phyloP scores from a whole-genome alignment of 2,113 vertebrate genomes.

The Ammospiza nelsoni region DNA sequence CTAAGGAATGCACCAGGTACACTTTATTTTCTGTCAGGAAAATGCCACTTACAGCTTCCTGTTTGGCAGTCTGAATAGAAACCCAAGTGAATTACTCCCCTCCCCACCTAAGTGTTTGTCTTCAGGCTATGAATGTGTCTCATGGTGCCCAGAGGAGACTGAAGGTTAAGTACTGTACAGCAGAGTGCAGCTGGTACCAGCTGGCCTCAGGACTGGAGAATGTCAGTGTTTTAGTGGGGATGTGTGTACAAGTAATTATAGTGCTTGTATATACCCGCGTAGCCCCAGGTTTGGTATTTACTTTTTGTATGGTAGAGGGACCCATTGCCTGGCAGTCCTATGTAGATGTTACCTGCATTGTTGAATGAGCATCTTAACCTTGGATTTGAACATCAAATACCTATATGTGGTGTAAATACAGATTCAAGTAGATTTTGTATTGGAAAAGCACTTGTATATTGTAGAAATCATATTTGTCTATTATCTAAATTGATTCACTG shows the following conservation, averaged over 20 bases:
- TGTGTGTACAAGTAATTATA: not conserved
- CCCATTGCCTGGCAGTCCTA: not conserved
- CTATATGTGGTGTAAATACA: not conserved
- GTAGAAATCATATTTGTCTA: not conserved
- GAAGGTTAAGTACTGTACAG: not conserved
- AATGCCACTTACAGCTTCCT: not conserved
- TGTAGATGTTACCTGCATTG: not conserved
- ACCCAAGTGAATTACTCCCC: not conserved
- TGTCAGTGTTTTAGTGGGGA: rapidly evolving
- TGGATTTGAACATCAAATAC: not conserved
- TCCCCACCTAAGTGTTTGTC: not conserved
- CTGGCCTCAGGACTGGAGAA: not conserved
- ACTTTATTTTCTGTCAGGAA: not conserved
- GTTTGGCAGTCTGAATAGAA: not conserved
- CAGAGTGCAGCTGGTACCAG: not conserved
- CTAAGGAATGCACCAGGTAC: not conserved
- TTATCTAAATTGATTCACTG: not conserved
- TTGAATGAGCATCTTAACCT: not conserved
- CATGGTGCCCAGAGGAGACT: not conserved
- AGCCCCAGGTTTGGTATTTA: not conserved
- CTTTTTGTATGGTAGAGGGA: not conserved
- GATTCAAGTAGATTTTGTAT: not conserved
- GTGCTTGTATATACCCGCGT: not conserved
- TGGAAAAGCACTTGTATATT: not conserved
- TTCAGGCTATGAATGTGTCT: not conserved